A percentile compares a stretch with the other conserved stretches of the same genome.
Conservation (phyloP, 2,888 invertebrate genomes). For the Uropetala carovei region DNA sequence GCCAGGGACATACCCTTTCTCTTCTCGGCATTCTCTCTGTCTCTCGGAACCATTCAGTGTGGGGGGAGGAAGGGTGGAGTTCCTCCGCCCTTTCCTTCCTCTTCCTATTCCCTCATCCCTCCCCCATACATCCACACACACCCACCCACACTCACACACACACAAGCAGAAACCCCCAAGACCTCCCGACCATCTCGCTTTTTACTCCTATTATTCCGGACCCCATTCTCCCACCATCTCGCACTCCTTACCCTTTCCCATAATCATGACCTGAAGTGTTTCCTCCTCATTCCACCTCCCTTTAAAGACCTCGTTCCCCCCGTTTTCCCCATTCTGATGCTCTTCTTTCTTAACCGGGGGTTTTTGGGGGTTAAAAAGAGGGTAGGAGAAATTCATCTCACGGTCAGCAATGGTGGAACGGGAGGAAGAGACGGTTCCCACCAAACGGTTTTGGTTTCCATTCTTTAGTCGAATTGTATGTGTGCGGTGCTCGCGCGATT, state of each 20-base stretch:
- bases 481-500: background rate
- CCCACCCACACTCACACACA: background rate
- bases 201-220: constrained; percentile 2
- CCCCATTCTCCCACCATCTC: background rate
- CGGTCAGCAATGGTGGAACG: background rate
- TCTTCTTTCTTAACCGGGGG: too few species aligned
- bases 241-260: background rate
- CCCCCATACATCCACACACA: background rate
- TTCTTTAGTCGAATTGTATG: background rate
- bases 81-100: background rate
- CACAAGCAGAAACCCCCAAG: too few species aligned
- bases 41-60: background rate
- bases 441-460: background rate
- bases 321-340: background rate
- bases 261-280: too few species aligned
- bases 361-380: too few species aligned
- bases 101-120: background rate
- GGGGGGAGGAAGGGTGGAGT: background rate
- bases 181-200: background rate
- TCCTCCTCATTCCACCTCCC: background rate
- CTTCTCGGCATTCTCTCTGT: constrained; percentile 5
- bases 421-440: background rate
- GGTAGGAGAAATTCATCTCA: background rate
- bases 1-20: constrained; percentile 1
- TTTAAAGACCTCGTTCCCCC: background rate